Evolutionary conservation across 1,140 invertebrate genomes (phyloP).

Genomic region (Pentalonia nigronervosa): DNA sequence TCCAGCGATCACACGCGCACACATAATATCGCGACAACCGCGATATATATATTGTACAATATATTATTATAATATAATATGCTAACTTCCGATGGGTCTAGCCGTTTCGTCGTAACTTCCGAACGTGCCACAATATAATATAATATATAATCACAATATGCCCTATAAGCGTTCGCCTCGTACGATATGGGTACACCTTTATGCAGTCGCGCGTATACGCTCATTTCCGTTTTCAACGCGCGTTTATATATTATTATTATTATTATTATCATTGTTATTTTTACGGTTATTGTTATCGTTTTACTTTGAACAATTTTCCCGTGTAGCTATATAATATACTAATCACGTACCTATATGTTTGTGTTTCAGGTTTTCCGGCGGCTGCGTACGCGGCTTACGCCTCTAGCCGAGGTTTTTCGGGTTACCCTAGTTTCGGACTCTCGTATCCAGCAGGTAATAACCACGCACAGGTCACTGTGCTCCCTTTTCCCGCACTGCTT

Average conservation of each 20-base stretch:
- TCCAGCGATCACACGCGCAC: neutral
- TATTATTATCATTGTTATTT: conserved; percentile 21
- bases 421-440: conserved; percentile 95
- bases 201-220: neutral
- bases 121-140: neutral
- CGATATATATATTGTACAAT: neutral
- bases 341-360: conserved; percentile 65
- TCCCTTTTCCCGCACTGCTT: conserved; percentile 70
- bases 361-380: conserved; percentile 85
- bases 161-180: neutral
- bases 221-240: neutral
- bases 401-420: conserved; percentile 91
- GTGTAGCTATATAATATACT: neutral
- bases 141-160: neutral
- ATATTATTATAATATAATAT: neutral
- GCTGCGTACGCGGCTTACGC: conserved; percentile 91
- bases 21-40: neutral
- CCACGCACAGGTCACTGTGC: conserved; percentile 64
- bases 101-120: neutral
- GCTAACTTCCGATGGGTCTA: neutral
- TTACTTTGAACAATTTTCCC: conserved; percentile 5
- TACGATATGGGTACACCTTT: neutral
- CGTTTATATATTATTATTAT: neutral
- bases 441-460: conserved; percentile 92
- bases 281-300: neutral